Base-by-base conservation (phyloP, 2,113 vertebrate genomes). In the Ondatra zibethicus region DNA sequence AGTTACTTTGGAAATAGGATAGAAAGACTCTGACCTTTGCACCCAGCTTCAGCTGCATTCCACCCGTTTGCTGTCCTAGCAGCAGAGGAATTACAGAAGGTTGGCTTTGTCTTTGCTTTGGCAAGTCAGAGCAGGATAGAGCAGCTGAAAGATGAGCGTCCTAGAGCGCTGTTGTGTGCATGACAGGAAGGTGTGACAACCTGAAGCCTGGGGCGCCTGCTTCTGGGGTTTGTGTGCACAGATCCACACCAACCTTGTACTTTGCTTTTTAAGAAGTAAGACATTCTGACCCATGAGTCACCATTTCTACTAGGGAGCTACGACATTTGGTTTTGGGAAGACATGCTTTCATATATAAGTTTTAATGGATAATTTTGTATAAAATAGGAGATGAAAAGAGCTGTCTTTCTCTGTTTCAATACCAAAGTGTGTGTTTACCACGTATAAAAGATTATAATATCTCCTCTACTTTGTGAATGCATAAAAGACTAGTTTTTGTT, bases 41-140 rank as follows among this genome's bases (percentile, higher is more conserved):
- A 25, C 19, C 73, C 39, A 78, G 61, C 82, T 93, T 92, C 87
- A 61, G 58, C 61, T 91, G 47, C 84, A 81, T 52, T 7, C 58
- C 47, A 50, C 94, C 84, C 70, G 66, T 82, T 73, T 39, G 84
- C 94, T 66, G n/a, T 45, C 66, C 76, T 23, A 87, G 55, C 5
- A 1, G 68, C 17, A 33, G 90, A 96, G 72, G 93, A 94, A 91
- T 84, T 82, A 95, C 10, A 92, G 88, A 96, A 96, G 89, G 93
- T 92, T 88, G 92, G 94, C 95, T 96, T 91, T 91, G 52, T 91
- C 81, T 88, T 96, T 66, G 81, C 0, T 82, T 75, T 68, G 89
- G 70, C 96, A 96, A 95, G 95, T 93, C 92, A 94, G 70, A 96
- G 91, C 97, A 97, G 97, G 97, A 93, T 45, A 36, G 13, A 95